Conservation (phyloP, 2,888 invertebrate genomes). For the Linnaemya vulpina region DNA sequence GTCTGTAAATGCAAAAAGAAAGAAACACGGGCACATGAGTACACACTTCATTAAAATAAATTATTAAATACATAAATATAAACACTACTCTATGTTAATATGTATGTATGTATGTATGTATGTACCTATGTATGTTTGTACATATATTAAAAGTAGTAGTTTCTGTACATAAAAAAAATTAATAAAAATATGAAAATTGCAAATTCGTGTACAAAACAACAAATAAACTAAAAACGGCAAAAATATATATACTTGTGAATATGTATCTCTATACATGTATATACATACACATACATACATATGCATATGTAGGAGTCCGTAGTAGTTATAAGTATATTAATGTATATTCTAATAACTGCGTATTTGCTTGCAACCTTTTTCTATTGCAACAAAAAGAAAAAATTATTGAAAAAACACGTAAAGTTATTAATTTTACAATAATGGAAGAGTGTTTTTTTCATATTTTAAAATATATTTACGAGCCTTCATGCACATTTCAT, state of each 20-base stretch:
- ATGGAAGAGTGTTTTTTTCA: slow-evolving; percentile 14
- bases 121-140: not conserved
- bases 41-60: not conserved
- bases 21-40: not conserved
- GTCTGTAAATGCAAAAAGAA: slow-evolving; percentile 83
- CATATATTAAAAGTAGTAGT: too few relatives aligned
- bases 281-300: not conserved
- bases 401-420: slow-evolving; percentile 37
- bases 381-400: slow-evolving; percentile 1
- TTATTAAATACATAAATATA: slow-evolving; percentile 35
- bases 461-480: slow-evolving; percentile 3
- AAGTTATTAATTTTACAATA: slow-evolving; percentile 38
- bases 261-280: not conserved
- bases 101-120: not conserved
- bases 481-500: not conserved
- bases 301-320: not conserved
- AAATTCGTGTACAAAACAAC: slow-evolving; percentile 55
- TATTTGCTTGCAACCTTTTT: slow-evolving; percentile 28
- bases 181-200: slow-evolving; percentile 55
- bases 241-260: not conserved
- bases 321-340: not conserved
- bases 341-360: not conserved
- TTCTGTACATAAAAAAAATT: slow-evolving; percentile 8
- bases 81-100: slow-evolving; percentile 9
- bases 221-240: not conserved